Percentiles rank a stretch among this genome's conserved stretches.
phyloP scores from a whole-genome alignment of 2,888 invertebrate species.

The Philaethria dido region DNA sequence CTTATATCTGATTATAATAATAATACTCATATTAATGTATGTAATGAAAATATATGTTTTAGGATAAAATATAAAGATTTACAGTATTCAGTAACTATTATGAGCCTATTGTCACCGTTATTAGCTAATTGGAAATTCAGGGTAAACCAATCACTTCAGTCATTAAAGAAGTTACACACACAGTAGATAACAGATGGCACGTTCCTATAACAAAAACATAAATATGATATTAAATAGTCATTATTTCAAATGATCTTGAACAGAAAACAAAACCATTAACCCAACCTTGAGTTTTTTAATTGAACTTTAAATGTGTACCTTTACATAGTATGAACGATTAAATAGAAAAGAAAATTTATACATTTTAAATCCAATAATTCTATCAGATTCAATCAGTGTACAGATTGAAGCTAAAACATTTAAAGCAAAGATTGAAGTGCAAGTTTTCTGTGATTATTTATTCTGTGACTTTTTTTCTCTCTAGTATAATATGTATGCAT shows the following conservation, averaged over 20 bases:
- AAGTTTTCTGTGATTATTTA: no score
- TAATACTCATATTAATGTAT: neutral
- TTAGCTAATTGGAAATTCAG: constrained; percentile 5
- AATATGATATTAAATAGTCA: constrained; percentile 1
- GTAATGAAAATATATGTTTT: neutral
- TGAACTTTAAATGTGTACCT: neutral
- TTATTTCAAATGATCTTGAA: constrained; percentile 8
- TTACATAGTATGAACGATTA: neutral
- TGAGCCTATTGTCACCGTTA: neutral
- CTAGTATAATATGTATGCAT: no score
- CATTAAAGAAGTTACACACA: constrained; percentile 5
- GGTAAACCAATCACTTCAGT: constrained; percentile 10
- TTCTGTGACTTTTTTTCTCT: no score
- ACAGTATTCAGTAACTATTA: neutral
- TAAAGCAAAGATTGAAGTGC: no score
- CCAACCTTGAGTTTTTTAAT: constrained; percentile 1
- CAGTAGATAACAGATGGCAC: constrained; percentile 13
- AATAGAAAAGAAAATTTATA: neutral
- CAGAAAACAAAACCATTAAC: constrained; percentile 8
- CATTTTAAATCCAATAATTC: no score
- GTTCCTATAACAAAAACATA: constrained; percentile 3
- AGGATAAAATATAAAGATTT: neutral
- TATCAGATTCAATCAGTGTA: neutral
- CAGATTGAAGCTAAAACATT: no score
- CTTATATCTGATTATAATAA: neutral